These are phyloP conservation scores for Sporophila hypoxantha DNA, from an alignment of 2,113 vertebrate species.

Conservation along the genomic window DNA sequence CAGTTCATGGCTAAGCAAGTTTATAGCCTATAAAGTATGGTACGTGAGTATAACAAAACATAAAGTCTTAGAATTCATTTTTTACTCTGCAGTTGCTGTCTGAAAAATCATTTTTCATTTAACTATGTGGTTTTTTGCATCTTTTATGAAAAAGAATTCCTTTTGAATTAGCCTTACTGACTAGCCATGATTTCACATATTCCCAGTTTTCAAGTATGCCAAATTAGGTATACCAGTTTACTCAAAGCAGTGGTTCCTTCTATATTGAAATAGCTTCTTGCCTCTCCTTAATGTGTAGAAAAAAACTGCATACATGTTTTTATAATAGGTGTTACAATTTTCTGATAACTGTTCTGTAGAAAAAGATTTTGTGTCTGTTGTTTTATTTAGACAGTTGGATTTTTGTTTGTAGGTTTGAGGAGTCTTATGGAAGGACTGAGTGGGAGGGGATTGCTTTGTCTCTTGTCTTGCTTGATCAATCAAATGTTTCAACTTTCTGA, in stretches of 20 bases:
- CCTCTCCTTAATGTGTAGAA: not conserved
- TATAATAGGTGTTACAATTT: not conserved
- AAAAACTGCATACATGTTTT: not conserved
- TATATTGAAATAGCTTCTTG: not conserved
- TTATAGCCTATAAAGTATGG: not conserved
- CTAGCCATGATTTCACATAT: not conserved
- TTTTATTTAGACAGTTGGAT: not conserved
- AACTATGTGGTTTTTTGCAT: not conserved
- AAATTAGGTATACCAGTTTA: not conserved
- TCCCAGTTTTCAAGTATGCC: not conserved
- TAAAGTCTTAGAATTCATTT: not conserved
- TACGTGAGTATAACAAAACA: not conserved
- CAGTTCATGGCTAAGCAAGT: not conserved
- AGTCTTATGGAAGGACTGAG: not conserved
- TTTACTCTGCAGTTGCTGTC: not conserved
- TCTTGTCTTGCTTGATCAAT: not conserved
- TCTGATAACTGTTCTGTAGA: not conserved
- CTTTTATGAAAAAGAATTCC: not conserved
- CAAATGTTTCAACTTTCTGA: not conserved
- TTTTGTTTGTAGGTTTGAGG: not conserved
- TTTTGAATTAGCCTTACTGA: not conserved
- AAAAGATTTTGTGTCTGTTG: not conserved
- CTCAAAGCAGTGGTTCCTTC: not conserved
- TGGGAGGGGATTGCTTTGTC: not conserved
- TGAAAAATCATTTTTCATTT: not conserved